phyloP scores from a whole-genome alignment of 2,888 invertebrate species.

The Notodonta dromedarius region DNA sequence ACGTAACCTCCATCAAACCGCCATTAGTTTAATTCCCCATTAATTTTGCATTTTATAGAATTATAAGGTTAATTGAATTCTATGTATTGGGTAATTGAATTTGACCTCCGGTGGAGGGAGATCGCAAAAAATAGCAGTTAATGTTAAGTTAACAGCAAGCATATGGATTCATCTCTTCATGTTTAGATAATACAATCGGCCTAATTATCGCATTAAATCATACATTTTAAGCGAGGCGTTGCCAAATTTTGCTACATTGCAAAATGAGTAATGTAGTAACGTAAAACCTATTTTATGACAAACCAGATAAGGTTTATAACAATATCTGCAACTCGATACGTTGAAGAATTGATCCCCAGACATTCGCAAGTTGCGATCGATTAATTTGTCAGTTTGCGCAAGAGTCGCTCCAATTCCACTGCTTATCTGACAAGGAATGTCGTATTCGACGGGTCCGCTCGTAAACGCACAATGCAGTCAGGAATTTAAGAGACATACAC shows the following conservation, averaged over 20 bases:
- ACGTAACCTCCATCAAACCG: slow-evolving; percentile 35
- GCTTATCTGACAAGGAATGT: slow-evolving; percentile 46
- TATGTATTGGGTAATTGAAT: neutral
- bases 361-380: slow-evolving; percentile 30
- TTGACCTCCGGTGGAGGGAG: neutral
- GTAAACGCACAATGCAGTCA: slow-evolving; percentile 31
- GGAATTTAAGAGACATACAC: slow-evolving; percentile 38
- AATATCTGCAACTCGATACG: neutral
- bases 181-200: too few species aligned
- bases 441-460: slow-evolving; percentile 37
- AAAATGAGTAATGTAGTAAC: neutral
- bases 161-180: too few species aligned
- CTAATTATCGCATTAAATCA: too few species aligned
- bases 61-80: neutral
- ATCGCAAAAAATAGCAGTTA: neutral
- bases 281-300: neutral
- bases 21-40: slow-evolving; percentile 23
- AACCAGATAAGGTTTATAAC: neutral
- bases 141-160: neutral
- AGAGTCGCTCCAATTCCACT: slow-evolving; percentile 37
- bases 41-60: slow-evolving; percentile 12
- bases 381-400: slow-evolving; percentile 55
- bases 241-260: neutral
- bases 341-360: slow-evolving; percentile 10
- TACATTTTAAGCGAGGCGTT: neutral